Evolutionary conservation across 2,888 invertebrate species (phyloP).

Genomic region (Plagodis pulveraria): DNA sequence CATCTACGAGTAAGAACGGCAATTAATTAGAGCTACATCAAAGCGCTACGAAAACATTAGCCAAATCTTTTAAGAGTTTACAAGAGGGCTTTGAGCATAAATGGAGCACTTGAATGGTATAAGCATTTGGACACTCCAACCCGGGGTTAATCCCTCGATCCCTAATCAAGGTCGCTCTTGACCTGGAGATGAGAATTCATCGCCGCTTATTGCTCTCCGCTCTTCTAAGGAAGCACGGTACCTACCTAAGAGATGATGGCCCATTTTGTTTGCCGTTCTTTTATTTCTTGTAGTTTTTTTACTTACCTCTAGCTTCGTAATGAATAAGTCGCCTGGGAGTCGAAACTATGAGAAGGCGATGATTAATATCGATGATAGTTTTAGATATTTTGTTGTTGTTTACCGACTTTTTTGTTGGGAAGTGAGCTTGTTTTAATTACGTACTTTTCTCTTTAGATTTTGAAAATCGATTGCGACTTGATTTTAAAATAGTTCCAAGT

Average conservation of each 20-base stretch:
- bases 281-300: neutral
- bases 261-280: constrained; percentile 21
- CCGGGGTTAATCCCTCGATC: constrained; percentile 39
- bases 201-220: constrained; percentile 36
- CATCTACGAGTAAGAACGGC: constrained; percentile 9
- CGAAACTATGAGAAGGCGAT: too few species aligned
- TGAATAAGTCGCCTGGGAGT: too few species aligned
- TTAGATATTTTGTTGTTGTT: too few species aligned
- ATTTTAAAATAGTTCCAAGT: too few species aligned
- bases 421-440: too few species aligned
- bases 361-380: too few species aligned
- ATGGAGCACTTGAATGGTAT: constrained; percentile 35
- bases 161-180: constrained; percentile 41
- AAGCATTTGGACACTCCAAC: constrained; percentile 34
- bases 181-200: constrained; percentile 36
- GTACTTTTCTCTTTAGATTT: too few species aligned
- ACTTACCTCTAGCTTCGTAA: neutral
- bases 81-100: constrained; percentile 32
- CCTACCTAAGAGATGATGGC: constrained; percentile 15
- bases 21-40: constrained; percentile 18
- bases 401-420: too few species aligned
- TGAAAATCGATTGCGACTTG: too few species aligned
- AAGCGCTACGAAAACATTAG: constrained; percentile 28
- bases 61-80: constrained; percentile 32
- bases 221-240: constrained; percentile 18